Base-by-base conservation (phyloP, 2,797 vertebrate species). In the Sebastes diploproa region DNA sequence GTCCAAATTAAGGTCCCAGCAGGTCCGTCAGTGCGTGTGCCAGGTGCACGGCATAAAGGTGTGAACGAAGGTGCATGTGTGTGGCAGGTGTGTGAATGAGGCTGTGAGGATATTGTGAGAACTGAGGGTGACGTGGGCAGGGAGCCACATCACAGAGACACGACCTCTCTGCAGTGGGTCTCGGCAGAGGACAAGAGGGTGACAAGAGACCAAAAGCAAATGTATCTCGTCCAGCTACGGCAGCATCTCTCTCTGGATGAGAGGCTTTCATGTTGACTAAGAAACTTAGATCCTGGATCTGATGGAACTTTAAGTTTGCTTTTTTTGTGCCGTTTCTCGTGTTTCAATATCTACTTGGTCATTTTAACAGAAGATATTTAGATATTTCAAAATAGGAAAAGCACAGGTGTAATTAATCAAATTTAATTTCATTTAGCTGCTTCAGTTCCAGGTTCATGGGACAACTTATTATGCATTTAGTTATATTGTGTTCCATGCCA, bases 1-100 rank as follows among this genome's bases (percentile, higher is more conserved):
- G 75, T 80, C 82, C 89, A 94, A 92, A 95, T 95, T 90, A 93
- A 92, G 82, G 80, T 78, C 94, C 85, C 91, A 93, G 92, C 91
- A 83, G 90, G 92, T 76, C 76, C 38, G 29, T 22, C 6, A 3
- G 42, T 46, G 62, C 76, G 78, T 76, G 78, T 77, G 82, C 59
- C 79, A 92, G 90, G 88, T 89, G 85, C 80, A 75, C 23, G 59
- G 70, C 29, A 61, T 59, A 78, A 62, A 80, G 80, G 81, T 90
- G 89, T 80, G 75, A 91, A 85, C 87, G 62, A 18, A 82, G 34
- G 70, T 60, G 46, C 18, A 77, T 38, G 22, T 25, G 22, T 38
- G 30, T 83, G 85, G 54, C 79, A 86, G 76, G 75, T 80, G 83
- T 88, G 85, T 79, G 71, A 80, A 73, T 50, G 78, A 75, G 66